Conservation (phyloP, 2,113 vertebrate genomes). For the Irena cyanogastra region DNA sequence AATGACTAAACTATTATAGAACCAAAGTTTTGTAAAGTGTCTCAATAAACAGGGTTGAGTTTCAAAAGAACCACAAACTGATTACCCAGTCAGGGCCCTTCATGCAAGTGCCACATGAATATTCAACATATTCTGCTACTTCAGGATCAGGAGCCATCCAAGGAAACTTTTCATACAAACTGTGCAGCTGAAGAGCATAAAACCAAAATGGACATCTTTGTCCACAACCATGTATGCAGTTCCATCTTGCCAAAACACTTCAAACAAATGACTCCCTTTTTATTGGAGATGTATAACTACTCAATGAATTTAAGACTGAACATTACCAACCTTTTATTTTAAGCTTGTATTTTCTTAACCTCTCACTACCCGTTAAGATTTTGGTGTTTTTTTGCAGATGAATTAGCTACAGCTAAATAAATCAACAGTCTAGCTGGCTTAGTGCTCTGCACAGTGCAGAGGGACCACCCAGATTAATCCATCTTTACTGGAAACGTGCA, state of each 20-base stretch:
- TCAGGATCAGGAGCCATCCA: background rate
- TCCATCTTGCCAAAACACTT: background rate
- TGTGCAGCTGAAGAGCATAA: background rate
- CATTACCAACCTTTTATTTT: background rate
- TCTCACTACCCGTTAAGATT: background rate
- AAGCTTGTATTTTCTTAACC: background rate
- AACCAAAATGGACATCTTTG: background rate
- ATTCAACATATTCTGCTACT: background rate
- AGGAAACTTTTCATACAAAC: background rate
- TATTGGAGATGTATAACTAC: background rate
- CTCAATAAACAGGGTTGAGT: background rate
- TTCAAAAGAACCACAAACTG: background rate
- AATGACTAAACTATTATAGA: background rate
- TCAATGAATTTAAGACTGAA: background rate
- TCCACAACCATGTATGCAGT: accelerated
- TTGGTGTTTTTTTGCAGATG: background rate
- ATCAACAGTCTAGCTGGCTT: background rate
- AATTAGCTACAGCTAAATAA: background rate
- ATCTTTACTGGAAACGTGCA: background rate
- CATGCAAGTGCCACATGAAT: background rate
- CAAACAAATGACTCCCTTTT: background rate
- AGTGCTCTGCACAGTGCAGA: background rate
- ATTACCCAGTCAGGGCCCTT: background rate
- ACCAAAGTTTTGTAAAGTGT: background rate
- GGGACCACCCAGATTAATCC: background rate